phyloP scores from a whole-genome alignment of 2,113 vertebrate species.

The Spizaetus ornatus region DNA sequence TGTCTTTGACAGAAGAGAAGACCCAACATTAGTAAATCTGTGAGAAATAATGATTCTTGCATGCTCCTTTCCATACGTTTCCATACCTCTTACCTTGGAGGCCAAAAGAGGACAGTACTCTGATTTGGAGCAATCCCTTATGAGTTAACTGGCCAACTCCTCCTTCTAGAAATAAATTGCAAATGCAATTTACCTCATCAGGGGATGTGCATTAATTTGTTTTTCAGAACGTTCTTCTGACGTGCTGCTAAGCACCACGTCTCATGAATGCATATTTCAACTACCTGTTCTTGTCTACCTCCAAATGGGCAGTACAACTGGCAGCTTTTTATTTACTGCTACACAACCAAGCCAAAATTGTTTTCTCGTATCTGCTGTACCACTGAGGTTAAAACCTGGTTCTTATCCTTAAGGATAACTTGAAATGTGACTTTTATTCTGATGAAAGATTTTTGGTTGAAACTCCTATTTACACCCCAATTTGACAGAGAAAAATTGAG shows the following conservation, averaged over 20 bases:
- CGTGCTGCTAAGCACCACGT: neutral
- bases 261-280: neutral
- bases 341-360: neutral
- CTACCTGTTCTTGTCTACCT: neutral
- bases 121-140: neutral
- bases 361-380: neutral
- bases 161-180: neutral
- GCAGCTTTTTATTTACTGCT: neutral
- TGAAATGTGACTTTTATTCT: neutral
- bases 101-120: neutral
- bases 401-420: neutral
- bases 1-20: neutral
- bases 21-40: neutral
- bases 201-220: neutral
- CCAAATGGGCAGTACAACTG: neutral
- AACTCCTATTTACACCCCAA: neutral
- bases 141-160: neutral
- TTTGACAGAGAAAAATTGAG: constrained; percentile 19
- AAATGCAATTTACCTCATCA: neutral
- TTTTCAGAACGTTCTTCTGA: neutral
- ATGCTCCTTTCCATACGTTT: neutral
- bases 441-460: neutral
- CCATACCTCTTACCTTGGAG: neutral
- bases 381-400: neutral
- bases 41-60: neutral